These are phyloP conservation scores for Caenorhabditis virilis DNA, from an alignment of 2,888 invertebrate genomes.

Conservation along the genomic window DNA sequence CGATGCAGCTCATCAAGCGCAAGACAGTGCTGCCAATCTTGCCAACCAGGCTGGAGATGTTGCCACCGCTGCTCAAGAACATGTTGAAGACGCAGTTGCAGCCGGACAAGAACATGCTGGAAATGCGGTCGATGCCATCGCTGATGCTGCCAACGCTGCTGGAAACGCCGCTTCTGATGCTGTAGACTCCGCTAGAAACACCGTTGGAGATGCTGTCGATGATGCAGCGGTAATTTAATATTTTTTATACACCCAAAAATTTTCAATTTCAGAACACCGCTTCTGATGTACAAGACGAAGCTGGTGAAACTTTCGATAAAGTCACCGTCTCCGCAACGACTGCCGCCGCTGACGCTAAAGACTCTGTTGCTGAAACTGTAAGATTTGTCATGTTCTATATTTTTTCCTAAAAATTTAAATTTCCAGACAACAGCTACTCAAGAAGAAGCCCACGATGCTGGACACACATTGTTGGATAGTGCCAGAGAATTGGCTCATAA, in stretches of 20 bases:
- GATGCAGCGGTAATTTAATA: no score
- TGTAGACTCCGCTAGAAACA: background rate
- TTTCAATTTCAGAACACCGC: background rate
- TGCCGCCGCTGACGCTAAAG: constrained; percentile 12
- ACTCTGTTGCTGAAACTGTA: constrained; percentile 4
- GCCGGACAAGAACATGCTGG: no score
- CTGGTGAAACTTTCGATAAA: constrained; percentile 28
- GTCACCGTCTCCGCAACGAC: constrained; percentile 12
- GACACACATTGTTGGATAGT: constrained; percentile 20
- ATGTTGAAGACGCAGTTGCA: no score
- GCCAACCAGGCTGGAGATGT: constrained; percentile 4
- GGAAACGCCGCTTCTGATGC: background rate
- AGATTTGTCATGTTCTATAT: background rate
- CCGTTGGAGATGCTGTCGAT: background rate
- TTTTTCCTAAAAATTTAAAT: background rate
- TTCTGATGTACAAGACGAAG: background rate
- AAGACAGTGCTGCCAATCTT: constrained; percentile 5
- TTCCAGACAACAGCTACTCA: no score
- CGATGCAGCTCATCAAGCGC: constrained; percentile 4
- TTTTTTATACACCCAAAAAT: no score
- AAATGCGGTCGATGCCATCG: no score
- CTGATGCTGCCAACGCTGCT: no score
- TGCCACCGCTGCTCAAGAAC: no score
- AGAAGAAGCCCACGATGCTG: background rate
- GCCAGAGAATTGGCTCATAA: constrained; percentile 17